Percentiles rank a stretch among this genome's conserved stretches.
Evolutionary conservation across 1,140 invertebrate genomes (phyloP).

Genomic region (Trichoplusia ni): DNA sequence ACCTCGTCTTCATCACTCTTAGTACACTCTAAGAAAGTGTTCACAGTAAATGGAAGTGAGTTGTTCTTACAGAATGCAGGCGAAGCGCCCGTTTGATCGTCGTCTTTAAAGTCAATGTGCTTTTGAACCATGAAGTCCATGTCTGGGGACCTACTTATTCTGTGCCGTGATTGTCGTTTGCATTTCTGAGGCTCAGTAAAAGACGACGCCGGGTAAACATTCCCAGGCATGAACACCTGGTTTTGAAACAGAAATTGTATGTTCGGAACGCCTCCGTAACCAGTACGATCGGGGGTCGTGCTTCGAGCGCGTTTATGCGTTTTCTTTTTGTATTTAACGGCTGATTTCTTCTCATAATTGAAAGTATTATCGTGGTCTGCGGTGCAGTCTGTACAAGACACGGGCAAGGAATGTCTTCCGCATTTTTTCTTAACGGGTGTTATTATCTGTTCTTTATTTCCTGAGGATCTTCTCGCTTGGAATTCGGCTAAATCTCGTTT

Average conservation of each 20-base stretch:
- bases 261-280: constrained; percentile 59
- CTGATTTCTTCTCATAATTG: constrained; percentile 75
- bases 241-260: constrained; percentile 79
- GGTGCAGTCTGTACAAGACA: constrained; percentile 71
- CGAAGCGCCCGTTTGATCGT: constrained; percentile 55
- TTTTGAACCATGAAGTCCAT: constrained; percentile 58
- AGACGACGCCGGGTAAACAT: constrained; percentile 49
- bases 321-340: constrained; percentile 72
- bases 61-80: constrained; percentile 72
- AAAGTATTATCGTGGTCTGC: constrained; percentile 66
- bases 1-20: constrained; percentile 57
- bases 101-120: constrained; percentile 69
- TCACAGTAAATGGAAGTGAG: constrained; percentile 63
- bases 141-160: constrained; percentile 45
- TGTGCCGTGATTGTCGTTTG: constrained; percentile 38
- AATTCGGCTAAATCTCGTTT: constrained; percentile 77
- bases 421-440: constrained; percentile 69
- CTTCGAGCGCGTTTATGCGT: constrained; percentile 53
- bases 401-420: constrained; percentile 67
- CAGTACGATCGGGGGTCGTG: constrained; percentile 52
- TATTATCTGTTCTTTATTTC: constrained; percentile 50
- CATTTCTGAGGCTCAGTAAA: constrained; percentile 62
- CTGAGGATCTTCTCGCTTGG: constrained; percentile 68
- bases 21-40: constrained; percentile 54
- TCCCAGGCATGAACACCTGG: constrained; percentile 76